phyloP scores from a whole-genome alignment of 1,140 invertebrate genomes.

The Polyergus mexicanus region DNA sequence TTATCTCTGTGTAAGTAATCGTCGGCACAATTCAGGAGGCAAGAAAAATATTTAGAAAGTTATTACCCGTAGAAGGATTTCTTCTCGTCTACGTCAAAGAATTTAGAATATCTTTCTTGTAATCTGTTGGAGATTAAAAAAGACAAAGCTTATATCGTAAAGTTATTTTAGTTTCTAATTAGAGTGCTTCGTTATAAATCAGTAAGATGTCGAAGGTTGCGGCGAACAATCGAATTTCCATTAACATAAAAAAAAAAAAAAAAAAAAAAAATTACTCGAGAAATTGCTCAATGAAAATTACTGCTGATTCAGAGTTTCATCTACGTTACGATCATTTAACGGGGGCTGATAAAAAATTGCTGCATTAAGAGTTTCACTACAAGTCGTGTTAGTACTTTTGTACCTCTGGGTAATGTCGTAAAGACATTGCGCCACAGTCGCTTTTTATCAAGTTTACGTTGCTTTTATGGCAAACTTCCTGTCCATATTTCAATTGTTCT shows the following conservation, averaged over 20 bases:
- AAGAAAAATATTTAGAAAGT: slow-evolving; percentile 25
- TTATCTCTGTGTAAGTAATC: slow-evolving; percentile 43
- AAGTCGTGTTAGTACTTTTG: not conserved
- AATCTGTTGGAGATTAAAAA: not conserved
- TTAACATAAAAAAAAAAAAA: not conserved
- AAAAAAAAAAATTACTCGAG: not conserved
- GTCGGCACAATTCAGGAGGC: not conserved
- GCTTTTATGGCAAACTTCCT: slow-evolving; percentile 5
- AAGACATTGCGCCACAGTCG: not conserved
- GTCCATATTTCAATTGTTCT: slow-evolving; percentile 48
- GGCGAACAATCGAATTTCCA: not conserved
- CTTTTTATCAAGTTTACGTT: not conserved
- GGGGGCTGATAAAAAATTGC: not conserved
- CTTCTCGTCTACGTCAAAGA: not conserved
- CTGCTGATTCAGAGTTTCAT: not conserved
- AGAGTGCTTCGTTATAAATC: not conserved
- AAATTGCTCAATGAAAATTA: not conserved
- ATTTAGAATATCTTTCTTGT: not conserved
- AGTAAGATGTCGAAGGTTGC: not conserved
- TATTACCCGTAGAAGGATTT: not conserved
- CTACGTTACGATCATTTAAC: not conserved
- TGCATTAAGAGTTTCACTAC: not conserved
- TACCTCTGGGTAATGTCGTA: not conserved
- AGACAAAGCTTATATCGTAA: not conserved
- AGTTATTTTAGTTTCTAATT: not conserved